phyloP scores from a whole-genome alignment of 2,797 vertebrate genomes.

The Linurgus olivaceus region DNA sequence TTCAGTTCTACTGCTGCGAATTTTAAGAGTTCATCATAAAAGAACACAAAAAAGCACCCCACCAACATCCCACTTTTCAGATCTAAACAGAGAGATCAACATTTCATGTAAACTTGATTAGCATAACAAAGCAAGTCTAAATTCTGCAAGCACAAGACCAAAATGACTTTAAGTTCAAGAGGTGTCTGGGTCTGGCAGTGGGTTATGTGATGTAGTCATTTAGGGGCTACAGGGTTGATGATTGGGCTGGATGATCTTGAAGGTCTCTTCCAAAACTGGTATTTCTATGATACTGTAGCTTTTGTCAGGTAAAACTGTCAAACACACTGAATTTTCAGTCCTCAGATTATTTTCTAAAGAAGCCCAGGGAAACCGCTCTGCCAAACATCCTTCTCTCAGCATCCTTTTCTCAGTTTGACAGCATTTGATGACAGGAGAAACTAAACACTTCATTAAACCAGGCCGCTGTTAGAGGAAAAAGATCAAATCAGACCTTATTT shows the following conservation, averaged over 20 bases:
- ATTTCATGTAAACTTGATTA: background rate
- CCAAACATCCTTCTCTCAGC: background rate
- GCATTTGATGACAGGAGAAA: background rate
- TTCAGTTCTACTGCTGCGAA: background rate
- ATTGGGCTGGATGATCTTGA: background rate
- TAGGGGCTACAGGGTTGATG: background rate
- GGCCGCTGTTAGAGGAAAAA: background rate
- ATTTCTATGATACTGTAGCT: background rate
- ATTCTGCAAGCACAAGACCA: background rate
- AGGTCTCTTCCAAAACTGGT: background rate
- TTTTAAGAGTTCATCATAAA: background rate
- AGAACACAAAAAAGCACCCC: background rate
- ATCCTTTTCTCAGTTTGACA: background rate
- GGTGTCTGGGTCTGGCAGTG: background rate
- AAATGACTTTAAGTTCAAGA: background rate
- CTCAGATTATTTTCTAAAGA: background rate
- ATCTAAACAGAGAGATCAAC: background rate
- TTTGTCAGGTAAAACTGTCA: background rate
- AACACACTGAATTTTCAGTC: background rate
- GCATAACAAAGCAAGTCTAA: background rate
- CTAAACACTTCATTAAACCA: background rate
- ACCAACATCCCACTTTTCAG: rapidly evolving
- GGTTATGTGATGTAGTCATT: background rate
- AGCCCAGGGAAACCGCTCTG: background rate
- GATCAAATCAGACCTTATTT: background rate